Conservation (phyloP, 2,888 invertebrate species). For the Metacarcinus magister region DNA sequence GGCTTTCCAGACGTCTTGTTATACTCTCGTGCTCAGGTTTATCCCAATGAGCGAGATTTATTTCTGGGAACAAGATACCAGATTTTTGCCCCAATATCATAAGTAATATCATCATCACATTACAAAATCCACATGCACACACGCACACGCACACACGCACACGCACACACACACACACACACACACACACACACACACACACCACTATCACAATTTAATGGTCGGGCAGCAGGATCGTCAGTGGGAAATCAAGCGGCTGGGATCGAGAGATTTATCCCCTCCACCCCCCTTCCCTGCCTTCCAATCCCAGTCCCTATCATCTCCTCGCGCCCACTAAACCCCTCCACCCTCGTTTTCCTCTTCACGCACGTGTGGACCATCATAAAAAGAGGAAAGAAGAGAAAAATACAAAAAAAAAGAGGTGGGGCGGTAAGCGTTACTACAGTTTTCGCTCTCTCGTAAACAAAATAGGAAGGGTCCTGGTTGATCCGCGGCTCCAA, state of each 20-base stretch:
- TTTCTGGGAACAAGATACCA: neutral
- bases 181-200: constrained; percentile 36
- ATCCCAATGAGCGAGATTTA: neutral
- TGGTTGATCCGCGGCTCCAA: neutral
- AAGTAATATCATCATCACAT: too few species aligned
- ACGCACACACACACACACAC: constrained; percentile 16
- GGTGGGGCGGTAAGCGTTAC: neutral
- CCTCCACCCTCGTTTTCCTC: constrained; percentile 45
- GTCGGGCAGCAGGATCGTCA: constrained; percentile 22
- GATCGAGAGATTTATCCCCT: constrained; percentile 28
- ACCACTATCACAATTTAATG: constrained; percentile 29
- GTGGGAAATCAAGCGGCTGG: constrained; percentile 39
- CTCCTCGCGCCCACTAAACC: constrained; percentile 27
- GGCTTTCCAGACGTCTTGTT: too few species aligned
- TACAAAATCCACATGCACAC: neutral
- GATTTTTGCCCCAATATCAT: too few species aligned
- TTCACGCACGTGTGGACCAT: constrained; percentile 65
- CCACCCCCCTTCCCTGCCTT: neutral
- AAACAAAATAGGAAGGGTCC: constrained; percentile 28
- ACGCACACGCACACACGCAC: constrained; percentile 2
- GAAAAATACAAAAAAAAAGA: neutral
- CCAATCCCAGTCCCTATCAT: neutral
- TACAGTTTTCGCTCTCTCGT: constrained; percentile 31
- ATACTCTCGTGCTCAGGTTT: too few species aligned
- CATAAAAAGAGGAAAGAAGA: constrained; percentile 57